Evolutionary conservation across 2,888 invertebrate genomes (phyloP), one percentile per base, ranked within the genome.

Genomic region (Diploptera punctata): DNA sequence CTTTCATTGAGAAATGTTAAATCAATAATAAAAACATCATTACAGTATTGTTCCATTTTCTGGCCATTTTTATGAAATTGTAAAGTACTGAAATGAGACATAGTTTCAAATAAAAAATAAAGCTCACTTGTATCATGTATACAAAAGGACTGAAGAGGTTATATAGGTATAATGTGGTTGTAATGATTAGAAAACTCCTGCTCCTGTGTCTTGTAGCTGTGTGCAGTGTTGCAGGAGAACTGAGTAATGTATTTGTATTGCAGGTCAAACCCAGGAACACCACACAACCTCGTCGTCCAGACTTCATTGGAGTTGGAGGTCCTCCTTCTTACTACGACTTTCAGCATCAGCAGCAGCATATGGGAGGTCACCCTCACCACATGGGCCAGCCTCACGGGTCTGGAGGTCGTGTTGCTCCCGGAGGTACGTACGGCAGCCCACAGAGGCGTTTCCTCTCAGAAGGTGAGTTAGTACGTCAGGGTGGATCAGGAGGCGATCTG

Each of bases 231-330:
- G n/a, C n/a, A n/a, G n/a, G n/a, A n/a, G n/a, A n/a, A n/a, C n/a
- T n/a, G n/a, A n/a, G n/a, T n/a, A n/a, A n/a, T n/a, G n/a, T n/a
- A 24, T 16, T 49, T 52, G 18, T 70, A n/a, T 71, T 74, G 4
- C 90, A 95, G 95, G 90, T 95, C 95, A 79, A 95, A 95, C 86
- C 95, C 95, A 79, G 94, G 94, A 82, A 95, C 95, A 80, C 95
- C 95, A 95, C 95, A 80, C 93, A 93, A 87, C 92, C 93, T 79
- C 89, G 94, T 80, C 89, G 94, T 78, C 94, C 94, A 73, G 94
- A 94, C 85, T 95, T 94, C 86, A 94, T 94, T 82, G 90, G 93
- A 79, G 92, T 93, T 76, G 81, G 81, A 38, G 75, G 57, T 70
- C 75, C 77, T 49, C 75, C 75, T 77, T 76, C 79, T 80, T 77